A percentile compares a stretch with the other conserved stretches of the same genome.
Evolutionary conservation across 92 coral and sea anemone genomes (phyloP).

Genomic region (Hydrozoanthus gracilis): DNA sequence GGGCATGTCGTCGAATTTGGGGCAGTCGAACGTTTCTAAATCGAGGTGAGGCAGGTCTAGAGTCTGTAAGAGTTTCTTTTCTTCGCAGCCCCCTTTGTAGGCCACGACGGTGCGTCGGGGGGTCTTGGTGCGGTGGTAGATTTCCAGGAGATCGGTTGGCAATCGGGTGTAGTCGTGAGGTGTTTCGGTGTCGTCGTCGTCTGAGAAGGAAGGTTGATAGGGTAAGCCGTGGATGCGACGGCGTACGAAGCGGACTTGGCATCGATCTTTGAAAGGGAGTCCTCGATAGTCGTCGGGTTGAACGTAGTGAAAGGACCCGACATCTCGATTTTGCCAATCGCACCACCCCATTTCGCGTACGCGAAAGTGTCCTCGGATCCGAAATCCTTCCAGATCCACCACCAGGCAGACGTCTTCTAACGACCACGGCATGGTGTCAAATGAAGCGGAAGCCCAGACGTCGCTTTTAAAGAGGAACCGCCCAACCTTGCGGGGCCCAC

Average conservation of each 20-base stretch:
- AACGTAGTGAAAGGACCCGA: not conserved
- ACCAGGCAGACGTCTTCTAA: not conserved
- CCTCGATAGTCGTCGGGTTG: not conserved
- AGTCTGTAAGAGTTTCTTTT: not conserved
- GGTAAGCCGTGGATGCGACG: constrained; percentile 11
- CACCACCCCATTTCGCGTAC: constrained; percentile 24
- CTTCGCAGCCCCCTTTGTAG: constrained; percentile 16
- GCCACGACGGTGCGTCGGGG: not conserved
- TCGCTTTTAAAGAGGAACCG: not conserved
- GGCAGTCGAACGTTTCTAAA: not conserved
- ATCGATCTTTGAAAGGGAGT: not conserved
- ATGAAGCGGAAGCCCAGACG: too few species aligned
- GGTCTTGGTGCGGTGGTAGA: not conserved
- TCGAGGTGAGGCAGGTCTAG: not conserved
- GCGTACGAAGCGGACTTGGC: not conserved
- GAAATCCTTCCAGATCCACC: not conserved
- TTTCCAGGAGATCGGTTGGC: not conserved
- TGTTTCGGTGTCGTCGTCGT: not conserved
- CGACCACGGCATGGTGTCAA: too few species aligned
- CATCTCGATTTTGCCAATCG: not conserved
- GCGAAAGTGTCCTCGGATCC: not conserved
- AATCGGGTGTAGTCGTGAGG: not conserved
- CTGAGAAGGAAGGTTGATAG: not conserved
- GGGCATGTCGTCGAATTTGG: not conserved
- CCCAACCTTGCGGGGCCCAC: too few species aligned